These are phyloP conservation scores for Homalodisca vitripennis DNA, from an alignment of 1,140 invertebrate species.

Conservation along the genomic window DNA sequence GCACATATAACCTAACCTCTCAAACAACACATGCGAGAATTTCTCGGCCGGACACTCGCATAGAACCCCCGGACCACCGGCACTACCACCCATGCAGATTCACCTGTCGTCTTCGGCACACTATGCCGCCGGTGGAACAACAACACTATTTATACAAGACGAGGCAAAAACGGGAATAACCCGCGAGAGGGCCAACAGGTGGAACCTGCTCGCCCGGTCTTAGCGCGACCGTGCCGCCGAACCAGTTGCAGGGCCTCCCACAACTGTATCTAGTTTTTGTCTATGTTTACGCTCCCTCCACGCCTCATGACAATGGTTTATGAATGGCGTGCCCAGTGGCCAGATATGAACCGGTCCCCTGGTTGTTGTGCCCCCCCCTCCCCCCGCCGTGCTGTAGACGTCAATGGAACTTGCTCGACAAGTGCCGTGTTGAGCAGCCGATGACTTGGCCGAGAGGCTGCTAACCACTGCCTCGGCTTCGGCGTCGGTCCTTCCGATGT, in stretches of 20 bases:
- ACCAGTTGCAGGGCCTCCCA: not conserved
- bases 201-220: constrained; percentile 2
- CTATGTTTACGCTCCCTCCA: constrained; percentile 16
- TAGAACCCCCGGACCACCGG: not conserved
- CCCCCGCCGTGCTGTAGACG: not conserved
- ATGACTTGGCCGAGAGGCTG: not conserved
- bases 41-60: not conserved
- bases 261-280: constrained; percentile 29
- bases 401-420: not conserved
- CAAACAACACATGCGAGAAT: no score
- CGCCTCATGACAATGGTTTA: not conserved
- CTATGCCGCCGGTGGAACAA: not conserved
- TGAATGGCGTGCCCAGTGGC: constrained; percentile 6
- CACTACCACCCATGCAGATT: no score
- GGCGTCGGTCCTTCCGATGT: no score
- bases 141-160: constrained; percentile 8
- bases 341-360: constrained; percentile 11
- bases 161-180: not conserved
- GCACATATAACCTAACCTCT: no score
- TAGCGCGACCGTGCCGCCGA: no score
- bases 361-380: not conserved
- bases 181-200: not conserved
- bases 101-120: no score
- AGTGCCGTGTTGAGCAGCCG: not conserved
- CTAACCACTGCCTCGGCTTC: not conserved